These are phyloP conservation scores for Menidia beryllina DNA, from an alignment of 2,113 vertebrate species.

Conservation along the genomic window DNA sequence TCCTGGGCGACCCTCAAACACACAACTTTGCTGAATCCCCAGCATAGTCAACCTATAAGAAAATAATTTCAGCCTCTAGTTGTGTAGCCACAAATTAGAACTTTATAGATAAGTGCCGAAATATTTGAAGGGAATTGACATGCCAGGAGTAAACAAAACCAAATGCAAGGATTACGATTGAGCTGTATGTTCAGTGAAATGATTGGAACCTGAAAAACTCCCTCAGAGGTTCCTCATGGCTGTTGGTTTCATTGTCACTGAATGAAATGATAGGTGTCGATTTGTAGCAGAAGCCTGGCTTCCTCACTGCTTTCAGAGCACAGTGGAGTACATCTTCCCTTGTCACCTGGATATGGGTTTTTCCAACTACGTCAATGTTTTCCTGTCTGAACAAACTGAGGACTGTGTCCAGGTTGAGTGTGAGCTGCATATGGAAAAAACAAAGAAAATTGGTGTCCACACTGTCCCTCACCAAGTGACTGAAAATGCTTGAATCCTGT, in stretches of 20 bases:
- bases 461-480: background rate
- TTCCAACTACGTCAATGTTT: background rate
- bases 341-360: conserved; percentile 38
- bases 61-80: background rate
- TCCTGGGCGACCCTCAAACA: conserved; percentile 73
- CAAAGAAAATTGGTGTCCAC: background rate
- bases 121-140: background rate
- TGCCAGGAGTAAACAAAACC: too few species aligned
- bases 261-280: conserved; percentile 57
- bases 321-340: conserved; percentile 44
- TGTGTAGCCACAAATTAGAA: too few species aligned
- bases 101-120: background rate
- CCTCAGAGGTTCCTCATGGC: conserved; percentile 40
- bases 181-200: background rate
- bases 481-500: background rate
- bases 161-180: background rate
- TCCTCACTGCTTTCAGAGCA: conserved; percentile 45
- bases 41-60: conserved; percentile 64
- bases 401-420: conserved; percentile 29
- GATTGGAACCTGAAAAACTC: conserved; percentile 78
- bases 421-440: conserved; percentile 5
- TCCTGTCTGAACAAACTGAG: conserved; percentile 37
- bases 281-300: conserved; percentile 64
- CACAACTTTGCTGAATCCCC: conserved; percentile 62
- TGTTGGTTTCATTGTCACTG: conserved; percentile 48